Evolutionary conservation across 2,113 vertebrate genomes (phyloP).

Genomic region (Clarias batrachus): DNA sequence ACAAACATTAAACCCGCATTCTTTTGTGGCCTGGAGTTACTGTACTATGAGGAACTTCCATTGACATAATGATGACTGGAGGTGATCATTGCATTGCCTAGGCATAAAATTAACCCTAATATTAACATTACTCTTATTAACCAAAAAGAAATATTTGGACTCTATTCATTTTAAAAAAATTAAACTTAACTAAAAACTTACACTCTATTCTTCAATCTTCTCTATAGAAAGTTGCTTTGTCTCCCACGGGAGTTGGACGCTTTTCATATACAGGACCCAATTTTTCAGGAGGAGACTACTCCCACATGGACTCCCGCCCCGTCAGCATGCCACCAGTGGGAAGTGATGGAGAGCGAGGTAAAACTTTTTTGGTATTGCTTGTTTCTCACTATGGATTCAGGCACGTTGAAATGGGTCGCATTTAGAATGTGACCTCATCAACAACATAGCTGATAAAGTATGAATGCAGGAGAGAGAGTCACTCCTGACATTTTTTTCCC

Average conservation of each 20-base stretch:
- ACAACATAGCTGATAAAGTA: too few relatives aligned
- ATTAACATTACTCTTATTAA: background rate
- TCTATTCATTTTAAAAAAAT: background rate
- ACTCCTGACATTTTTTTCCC: too few relatives aligned
- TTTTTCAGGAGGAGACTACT: background rate
- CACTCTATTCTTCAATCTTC: background rate
- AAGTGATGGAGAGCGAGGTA: conserved; percentile 37
- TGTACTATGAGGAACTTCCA: background rate
- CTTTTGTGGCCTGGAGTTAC: background rate
- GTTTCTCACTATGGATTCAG: too few relatives aligned
- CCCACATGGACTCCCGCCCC: conserved; percentile 4
- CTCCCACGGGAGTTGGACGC: conserved; percentile 18
- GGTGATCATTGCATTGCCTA: background rate
- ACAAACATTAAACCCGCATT: conserved; percentile 6
- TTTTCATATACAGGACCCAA: conserved; percentile 42
- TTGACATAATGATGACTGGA: background rate
- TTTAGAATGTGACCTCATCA: too few relatives aligned
- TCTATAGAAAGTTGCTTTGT: conserved; percentile 42
- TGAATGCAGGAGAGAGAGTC: too few relatives aligned
- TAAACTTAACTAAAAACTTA: background rate
- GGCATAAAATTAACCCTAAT: background rate
- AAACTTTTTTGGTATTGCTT: background rate
- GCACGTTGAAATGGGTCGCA: too few relatives aligned
- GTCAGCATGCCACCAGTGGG: conserved; percentile 39
- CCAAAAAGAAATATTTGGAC: background rate